A percentile compares a stretch with the other conserved stretches of the same genome.
Evolutionary conservation across 2,888 invertebrate species (phyloP).

Genomic region (Punctoribates punctum): DNA sequence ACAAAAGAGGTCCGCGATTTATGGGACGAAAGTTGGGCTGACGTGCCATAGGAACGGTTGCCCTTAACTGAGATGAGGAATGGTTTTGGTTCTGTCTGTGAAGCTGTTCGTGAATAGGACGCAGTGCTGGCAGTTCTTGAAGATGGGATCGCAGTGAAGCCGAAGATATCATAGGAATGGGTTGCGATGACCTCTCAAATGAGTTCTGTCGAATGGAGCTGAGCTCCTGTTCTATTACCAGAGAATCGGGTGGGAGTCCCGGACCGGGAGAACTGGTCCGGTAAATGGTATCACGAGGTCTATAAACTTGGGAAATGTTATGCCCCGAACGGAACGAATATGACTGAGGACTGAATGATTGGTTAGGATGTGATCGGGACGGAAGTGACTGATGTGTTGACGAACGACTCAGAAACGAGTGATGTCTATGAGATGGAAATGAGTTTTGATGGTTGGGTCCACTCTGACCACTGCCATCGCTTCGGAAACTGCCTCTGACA

Average conservation of each 20-base stretch:
- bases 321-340: slow-evolving; percentile 37
- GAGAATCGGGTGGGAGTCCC: slow-evolving; percentile 40
- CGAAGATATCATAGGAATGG: slow-evolving; percentile 43
- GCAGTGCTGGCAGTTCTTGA: slow-evolving; percentile 65
- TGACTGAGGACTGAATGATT: slow-evolving; percentile 41
- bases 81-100: slow-evolving; percentile 48
- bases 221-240: slow-evolving; percentile 59
- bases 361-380: slow-evolving; percentile 41
- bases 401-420: slow-evolving; percentile 13
- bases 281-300: slow-evolving; percentile 47
- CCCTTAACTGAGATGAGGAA: slow-evolving; percentile 38
- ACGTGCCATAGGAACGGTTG: slow-evolving; percentile 40
- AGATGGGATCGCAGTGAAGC: slow-evolving; percentile 55
- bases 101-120: slow-evolving; percentile 62
- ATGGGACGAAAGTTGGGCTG: slow-evolving; percentile 27
- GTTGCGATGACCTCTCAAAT: slow-evolving; percentile 48
- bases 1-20: slow-evolving; percentile 34
- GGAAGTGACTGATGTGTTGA: slow-evolving; percentile 42
- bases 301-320: slow-evolving; percentile 5
- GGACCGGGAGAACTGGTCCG: slow-evolving; percentile 51
- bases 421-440: slow-evolving; percentile 32
- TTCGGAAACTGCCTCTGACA: slow-evolving; percentile 45
- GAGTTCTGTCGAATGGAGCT: slow-evolving; percentile 74
- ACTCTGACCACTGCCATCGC: slow-evolving; percentile 48
- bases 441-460: slow-evolving; percentile 30